Base-by-base conservation (phyloP, 2,113 vertebrate species). In the Hemiscyllium ocellatum region DNA sequence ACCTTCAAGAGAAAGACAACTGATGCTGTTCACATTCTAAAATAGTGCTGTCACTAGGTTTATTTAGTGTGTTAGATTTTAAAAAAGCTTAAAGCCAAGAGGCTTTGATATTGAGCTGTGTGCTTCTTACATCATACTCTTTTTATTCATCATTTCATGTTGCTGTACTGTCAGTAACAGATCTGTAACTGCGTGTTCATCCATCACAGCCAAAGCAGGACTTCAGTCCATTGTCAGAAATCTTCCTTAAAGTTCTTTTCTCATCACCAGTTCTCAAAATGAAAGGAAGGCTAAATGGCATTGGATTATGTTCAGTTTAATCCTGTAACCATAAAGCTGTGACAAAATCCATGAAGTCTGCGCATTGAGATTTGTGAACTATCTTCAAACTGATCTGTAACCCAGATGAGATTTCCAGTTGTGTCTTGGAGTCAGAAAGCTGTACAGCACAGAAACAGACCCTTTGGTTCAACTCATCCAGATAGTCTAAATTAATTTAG, bases 71-170 rank as follows among this genome's bases (percentile, higher is more conserved):
- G 66, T 37, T 68, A 4, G 56, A 56, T 91, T 61, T 17, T 20
- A 65, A 90, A 37, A 87, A 93, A 90, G 33, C 17, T 93, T 93
- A 66, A 93, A 66, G 89, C 65, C 89, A 93, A 93, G 61, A 37
- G 61, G 61, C 89, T 90, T 90, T 90, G 87, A 90, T 93, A 65
- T 93, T 66, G 89, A 93, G 89, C 56, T 90, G 50, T 56, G 29
- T 90, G 52, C 87, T 93, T 93, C 89, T 93, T 93, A 66, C 61
- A n/a, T 65, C 66, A 93, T 93, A 93, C 10, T n/a, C n/a, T 93
- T 93, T 66, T 93, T 66, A 93, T 93, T 93, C 61, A 83, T 37
- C 37, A 66, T 93, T 93, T 93, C 89, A 93, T 93, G 37, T 91
- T 66, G 61, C 89, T 66, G 7, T 8, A 66, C 33, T 93, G 89